Evolutionary conservation across 1,140 invertebrate species (phyloP).

Genomic region (Saxidomus purpurata): DNA sequence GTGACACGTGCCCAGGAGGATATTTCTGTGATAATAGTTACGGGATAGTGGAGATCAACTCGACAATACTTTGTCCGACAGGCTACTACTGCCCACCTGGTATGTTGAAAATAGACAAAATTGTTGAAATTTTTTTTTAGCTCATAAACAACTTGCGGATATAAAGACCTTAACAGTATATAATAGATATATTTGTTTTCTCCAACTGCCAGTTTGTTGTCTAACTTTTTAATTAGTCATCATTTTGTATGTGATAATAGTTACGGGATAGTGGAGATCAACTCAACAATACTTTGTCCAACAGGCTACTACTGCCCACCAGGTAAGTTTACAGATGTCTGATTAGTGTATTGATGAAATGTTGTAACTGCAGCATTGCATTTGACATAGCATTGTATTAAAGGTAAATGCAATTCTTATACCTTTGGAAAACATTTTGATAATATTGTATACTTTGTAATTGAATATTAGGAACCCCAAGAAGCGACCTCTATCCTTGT

Average conservation of each 20-base stretch:
- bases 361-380: too few species aligned
- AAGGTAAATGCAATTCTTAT: too few species aligned
- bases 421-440: too few species aligned
- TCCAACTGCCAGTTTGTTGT: too few species aligned
- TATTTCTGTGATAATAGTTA: constrained; percentile 84
- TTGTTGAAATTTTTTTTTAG: too few species aligned
- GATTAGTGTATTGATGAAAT: too few species aligned
- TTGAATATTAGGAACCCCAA: constrained; percentile 72
- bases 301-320: constrained; percentile 82
- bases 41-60: constrained; percentile 82
- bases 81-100: constrained; percentile 83
- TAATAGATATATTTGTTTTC: too few species aligned
- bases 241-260: constrained; percentile 86
- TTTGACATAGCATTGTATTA: too few species aligned
- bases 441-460: background rate
- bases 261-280: constrained; percentile 80
- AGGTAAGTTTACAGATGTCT: constrained; percentile 72
- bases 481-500: constrained; percentile 77
- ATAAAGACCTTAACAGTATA: too few species aligned
- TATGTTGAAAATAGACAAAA: constrained; percentile 49
- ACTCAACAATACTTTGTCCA: constrained; percentile 83
- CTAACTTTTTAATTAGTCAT: too few species aligned
- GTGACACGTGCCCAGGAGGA: constrained; percentile 81
- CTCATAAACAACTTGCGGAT: too few species aligned
- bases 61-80: constrained; percentile 82